phyloP scores from a whole-genome alignment of 2,888 invertebrate genomes.

The Lampropteryx suffumata region DNA sequence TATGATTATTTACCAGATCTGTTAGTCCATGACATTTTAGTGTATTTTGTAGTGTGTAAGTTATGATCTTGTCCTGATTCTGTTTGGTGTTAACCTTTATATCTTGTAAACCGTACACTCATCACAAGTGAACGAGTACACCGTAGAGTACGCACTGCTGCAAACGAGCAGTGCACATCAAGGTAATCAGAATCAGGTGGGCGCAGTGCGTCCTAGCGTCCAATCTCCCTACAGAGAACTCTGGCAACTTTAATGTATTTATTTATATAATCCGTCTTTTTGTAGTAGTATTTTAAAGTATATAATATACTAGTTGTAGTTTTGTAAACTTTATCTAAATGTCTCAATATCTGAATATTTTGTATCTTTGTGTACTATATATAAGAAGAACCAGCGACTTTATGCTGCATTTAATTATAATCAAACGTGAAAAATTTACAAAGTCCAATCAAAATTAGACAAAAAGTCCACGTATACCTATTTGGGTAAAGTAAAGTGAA shows the following conservation, averaged over 20 bases:
- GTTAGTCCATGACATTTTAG: conserved; percentile 46
- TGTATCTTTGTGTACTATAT: conserved; percentile 12
- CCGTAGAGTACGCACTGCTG: no score
- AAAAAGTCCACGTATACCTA: background rate
- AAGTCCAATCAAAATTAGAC: conserved; percentile 21
- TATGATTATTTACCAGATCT: conserved; percentile 39
- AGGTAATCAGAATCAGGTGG: no score
- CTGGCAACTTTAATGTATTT: conserved; percentile 16
- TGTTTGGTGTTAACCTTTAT: background rate
- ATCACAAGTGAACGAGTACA: background rate
- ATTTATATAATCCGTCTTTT: conserved; percentile 18
- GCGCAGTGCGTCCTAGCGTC: background rate
- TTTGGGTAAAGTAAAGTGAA: background rate
- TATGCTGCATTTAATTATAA: no score
- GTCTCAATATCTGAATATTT: conserved; percentile 8
- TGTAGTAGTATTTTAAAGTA: conserved; percentile 13
- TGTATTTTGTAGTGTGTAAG: conserved; percentile 39
- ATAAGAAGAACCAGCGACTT: no score
- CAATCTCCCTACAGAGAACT: conserved; percentile 1
- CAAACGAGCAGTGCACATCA: no score
- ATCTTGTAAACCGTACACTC: background rate
- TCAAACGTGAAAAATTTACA: background rate
- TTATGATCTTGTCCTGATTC: conserved; percentile 13
- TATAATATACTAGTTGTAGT: conserved; percentile 11
- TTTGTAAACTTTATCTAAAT: conserved; percentile 16